phyloP scores from a whole-genome alignment of 2,797 vertebrate genomes.

The Sebastes cheni region DNA sequence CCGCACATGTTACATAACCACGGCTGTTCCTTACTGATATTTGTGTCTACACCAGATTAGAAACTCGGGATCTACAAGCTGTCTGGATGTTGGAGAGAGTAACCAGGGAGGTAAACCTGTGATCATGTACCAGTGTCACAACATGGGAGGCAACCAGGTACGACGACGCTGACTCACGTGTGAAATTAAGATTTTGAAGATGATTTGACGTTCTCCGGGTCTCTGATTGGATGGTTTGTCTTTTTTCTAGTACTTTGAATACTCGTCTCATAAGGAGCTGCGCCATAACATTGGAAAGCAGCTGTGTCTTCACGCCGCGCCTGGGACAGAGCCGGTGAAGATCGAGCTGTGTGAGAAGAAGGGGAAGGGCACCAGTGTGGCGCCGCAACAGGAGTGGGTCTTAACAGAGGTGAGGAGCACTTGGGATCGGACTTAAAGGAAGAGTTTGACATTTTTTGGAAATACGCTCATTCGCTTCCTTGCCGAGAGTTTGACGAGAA shows the following conservation, averaged over 20 bases:
- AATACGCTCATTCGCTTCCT: background rate
- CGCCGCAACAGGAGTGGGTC: constrained; percentile 88
- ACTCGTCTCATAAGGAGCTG: constrained; percentile 88
- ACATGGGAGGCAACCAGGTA: constrained; percentile 98
- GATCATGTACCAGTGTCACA: constrained; percentile 95
- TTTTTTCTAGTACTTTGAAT: constrained; percentile 91
- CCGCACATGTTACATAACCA: background rate
- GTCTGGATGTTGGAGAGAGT: constrained; percentile 92
- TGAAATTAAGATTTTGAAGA: background rate
- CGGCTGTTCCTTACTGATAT: background rate
- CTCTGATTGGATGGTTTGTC: constrained; percentile 35
- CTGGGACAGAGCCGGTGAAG: constrained; percentile 64
- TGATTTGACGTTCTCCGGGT: background rate
- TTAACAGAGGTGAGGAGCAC: constrained; percentile 84
- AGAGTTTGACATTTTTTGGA: background rate
- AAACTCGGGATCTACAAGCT: constrained; percentile 85
- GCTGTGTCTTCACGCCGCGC: constrained; percentile 86
- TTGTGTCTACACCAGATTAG: constrained; percentile 82
- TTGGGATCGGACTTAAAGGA: background rate
- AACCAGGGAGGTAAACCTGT: constrained; percentile 90
- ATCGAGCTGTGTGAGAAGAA: constrained; percentile 85
- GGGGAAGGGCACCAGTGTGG: constrained; percentile 83
- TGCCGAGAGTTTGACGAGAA: background rate
- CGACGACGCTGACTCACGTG: background rate
- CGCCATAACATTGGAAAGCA: constrained; percentile 94